Percentiles rank a stretch among this genome's conserved stretches.
These are phyloP conservation scores for Drosophila ustulata DNA, from an alignment of 2,888 invertebrate genomes.

Conservation along the genomic window DNA sequence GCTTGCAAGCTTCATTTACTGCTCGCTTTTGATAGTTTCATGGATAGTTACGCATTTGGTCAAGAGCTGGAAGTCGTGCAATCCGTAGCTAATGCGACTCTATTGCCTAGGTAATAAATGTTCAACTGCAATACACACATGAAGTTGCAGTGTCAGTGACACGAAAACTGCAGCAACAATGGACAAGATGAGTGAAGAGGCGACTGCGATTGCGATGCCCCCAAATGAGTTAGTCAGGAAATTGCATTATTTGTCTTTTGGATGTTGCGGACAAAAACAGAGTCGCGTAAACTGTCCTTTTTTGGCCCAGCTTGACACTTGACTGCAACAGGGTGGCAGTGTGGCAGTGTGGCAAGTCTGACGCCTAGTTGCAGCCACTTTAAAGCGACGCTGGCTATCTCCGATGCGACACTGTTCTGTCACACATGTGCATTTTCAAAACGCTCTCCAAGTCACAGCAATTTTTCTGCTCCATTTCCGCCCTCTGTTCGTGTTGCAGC, in stretches of 20 bases:
- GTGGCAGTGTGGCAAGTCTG: background rate
- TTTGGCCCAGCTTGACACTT: background rate
- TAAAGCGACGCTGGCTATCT: slow-evolving; percentile 67
- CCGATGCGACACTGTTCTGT: slow-evolving; percentile 58
- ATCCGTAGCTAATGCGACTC: slow-evolving; percentile 45
- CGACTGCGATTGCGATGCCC: slow-evolving; percentile 24
- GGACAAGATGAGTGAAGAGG: background rate
- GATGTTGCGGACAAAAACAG: slow-evolving; percentile 65
- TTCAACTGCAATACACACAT: slow-evolving; percentile 47
- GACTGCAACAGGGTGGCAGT: background rate
- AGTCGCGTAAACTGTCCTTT: slow-evolving; percentile 16
- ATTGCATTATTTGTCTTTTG: slow-evolving; percentile 80
- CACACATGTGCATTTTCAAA: slow-evolving; percentile 77
- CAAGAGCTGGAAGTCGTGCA: slow-evolving; percentile 28
- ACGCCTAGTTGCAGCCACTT: slow-evolving; percentile 42
- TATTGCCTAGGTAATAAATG: slow-evolving; percentile 77
- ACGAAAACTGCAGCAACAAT: slow-evolving; percentile 49
- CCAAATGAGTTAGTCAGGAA: slow-evolving; percentile 79
- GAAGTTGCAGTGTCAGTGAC: slow-evolving; percentile 61
- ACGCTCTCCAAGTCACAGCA: slow-evolving; percentile 75
- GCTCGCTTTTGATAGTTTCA: background rate
- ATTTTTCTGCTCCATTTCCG: slow-evolving; percentile 81
- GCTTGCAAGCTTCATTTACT: background rate
- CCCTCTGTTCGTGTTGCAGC: slow-evolving; percentile 29
- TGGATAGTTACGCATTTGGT: slow-evolving; percentile 44